A percentile compares a stretch with the other conserved stretches of the same genome.
Evolutionary conservation across 1,140 invertebrate species (phyloP).

Genomic region (Eriosoma lanigerum): DNA sequence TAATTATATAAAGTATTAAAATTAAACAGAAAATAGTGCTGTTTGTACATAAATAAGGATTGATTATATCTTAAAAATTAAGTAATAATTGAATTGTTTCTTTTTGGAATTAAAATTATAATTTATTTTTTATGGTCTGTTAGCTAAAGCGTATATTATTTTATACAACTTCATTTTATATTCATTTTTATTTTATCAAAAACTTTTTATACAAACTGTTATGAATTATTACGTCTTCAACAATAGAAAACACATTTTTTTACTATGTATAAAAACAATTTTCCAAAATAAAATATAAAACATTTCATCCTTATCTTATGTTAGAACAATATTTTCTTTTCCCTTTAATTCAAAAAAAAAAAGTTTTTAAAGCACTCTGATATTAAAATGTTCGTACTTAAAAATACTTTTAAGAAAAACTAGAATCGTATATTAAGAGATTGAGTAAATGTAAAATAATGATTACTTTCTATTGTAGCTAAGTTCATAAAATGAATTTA

Average conservation of each 20-base stretch:
- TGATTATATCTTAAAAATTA: no score
- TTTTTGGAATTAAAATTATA: no score
- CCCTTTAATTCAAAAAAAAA: background rate
- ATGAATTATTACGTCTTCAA: background rate
- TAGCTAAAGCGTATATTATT: no score
- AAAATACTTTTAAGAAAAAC: conserved; percentile 21
- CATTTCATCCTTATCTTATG: background rate
- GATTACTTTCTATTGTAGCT: background rate
- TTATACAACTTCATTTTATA: no score
- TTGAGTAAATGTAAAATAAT: conserved; percentile 12
- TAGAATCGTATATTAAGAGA: background rate
- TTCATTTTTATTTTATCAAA: background rate
- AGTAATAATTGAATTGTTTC: no score
- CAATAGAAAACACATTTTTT: background rate
- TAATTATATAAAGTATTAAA: no score
- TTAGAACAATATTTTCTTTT: background rate
- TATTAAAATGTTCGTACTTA: background rate
- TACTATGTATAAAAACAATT: background rate
- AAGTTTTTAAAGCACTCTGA: background rate
- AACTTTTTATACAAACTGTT: background rate
- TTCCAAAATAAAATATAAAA: background rate
- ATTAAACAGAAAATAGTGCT: no score
- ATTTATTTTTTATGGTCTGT: no score
- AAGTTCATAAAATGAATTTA: conserved; percentile 19
- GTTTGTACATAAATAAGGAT: no score